Evolutionary conservation across 1,140 invertebrate species (phyloP), one percentile per base, ranked within the genome.

Genomic region (Formica selysi): DNA sequence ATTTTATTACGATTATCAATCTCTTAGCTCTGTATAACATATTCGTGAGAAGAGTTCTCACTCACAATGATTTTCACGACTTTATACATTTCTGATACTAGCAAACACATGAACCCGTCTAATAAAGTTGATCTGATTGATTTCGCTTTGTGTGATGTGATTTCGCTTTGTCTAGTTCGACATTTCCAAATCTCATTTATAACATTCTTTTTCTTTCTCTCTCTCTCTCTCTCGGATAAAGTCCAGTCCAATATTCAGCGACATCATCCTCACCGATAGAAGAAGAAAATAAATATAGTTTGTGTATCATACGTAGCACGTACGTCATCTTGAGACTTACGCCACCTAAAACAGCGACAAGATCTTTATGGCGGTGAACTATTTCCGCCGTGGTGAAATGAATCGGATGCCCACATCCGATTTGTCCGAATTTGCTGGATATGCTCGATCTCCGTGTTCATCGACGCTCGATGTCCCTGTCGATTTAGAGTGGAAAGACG

Each of bases 341-440:
- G 8, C 64, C 76, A 94, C 94, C 94, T 95, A 94, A 95, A 95
- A 95, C 76, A 80, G 76, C 92, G 94, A 94, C 91, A 95, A 94
- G 89, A 93, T 88, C 88, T 92, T 94, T 93, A 93, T 91, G 88
- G 54, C 57, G 85, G 84, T 29, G 68, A 62, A 83, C 62, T 54
- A 71, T 51, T 81, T 89, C 57, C 78, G 54, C 79, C 57, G 61
- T 61, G 70, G 38, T 64, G 71, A 64, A 54, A 84, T 71, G 73
- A 78, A 76, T 81, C 76, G 85, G 62, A 84, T 76, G 51, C 26
- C 85, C 36, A 13, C 36, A 78, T 78, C 57, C 32, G 22, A n/a
- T 65, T n/a, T 22, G 44, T 51, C 44, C n/a, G 71, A 22, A 74
- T 38, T 11, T 59, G 32, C 10, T 22, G 32, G 26, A 38, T 2